Conservation (phyloP, 37 sponge, comb jelly and placozoan genomes). For the Chondrilla cf. caribensis region DNA sequence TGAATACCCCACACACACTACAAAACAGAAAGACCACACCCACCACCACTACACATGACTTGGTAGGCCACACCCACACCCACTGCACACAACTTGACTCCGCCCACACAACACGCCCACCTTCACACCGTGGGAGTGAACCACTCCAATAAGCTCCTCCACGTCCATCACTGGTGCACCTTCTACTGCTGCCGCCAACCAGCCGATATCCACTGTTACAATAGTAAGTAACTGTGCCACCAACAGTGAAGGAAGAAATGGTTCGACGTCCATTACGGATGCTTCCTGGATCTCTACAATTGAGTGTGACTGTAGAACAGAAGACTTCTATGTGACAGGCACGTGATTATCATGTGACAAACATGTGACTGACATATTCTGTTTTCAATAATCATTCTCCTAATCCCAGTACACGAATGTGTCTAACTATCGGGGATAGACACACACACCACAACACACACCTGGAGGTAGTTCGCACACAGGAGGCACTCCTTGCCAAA, state of each 20-base stretch:
- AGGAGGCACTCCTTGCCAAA: constrained; percentile 48
- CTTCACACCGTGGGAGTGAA: constrained; percentile 23
- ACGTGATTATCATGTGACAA: background rate
- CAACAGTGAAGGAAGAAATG: background rate
- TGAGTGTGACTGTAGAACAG: background rate
- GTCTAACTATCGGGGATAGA: no score
- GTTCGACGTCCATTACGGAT: constrained; percentile 21
- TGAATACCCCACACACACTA: background rate
- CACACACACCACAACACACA: no score
- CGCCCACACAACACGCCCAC: constrained; percentile 2
- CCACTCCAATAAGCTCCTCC: constrained; percentile 40
- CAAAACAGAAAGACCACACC: background rate
- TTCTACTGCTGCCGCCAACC: constrained; percentile 20
- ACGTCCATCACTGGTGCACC: background rate
- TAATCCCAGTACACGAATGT: no score
- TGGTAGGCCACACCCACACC: no score
- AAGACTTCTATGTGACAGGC: background rate
- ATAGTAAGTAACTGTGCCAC: constrained; percentile 6
- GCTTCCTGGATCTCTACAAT: constrained; percentile 12
- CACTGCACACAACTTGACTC: no score
- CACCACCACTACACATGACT: background rate
- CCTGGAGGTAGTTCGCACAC: constrained; percentile 14
- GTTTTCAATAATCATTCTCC: no score
- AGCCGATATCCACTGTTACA: constrained; percentile 45
- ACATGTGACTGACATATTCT: no score